Evolutionary conservation across 30 jellyfish, hydroid and myxozoan species (phyloP).

Genomic region (Aurelia coerulea): DNA sequence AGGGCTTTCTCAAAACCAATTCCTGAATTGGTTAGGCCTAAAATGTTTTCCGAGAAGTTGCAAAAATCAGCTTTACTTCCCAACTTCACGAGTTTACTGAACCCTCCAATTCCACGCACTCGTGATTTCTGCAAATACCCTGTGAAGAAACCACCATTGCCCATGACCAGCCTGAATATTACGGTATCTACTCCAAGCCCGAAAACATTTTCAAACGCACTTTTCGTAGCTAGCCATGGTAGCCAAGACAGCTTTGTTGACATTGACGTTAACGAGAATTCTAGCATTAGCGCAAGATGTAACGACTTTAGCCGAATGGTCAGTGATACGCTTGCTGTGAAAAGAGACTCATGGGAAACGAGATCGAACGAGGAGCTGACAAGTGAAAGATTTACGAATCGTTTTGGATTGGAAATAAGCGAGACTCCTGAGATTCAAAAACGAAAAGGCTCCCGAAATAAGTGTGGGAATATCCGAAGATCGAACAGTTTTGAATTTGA

Average conservation of each 20-base stretch:
- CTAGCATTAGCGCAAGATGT: not conserved
- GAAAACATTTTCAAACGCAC: slow-evolving; percentile 25
- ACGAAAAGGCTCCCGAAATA: not conserved
- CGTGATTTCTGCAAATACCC: not conserved
- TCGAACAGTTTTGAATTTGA: slow-evolving; percentile 58
- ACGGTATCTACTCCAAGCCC: slow-evolving; percentile 25
- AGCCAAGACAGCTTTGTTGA: not conserved
- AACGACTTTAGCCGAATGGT: not conserved
- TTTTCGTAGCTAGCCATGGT: not conserved
- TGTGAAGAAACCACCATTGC: not conserved
- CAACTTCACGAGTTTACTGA: no score
- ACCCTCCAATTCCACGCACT: not conserved
- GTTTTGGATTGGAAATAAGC: not conserved
- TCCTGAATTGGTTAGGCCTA: not conserved
- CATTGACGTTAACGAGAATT: not conserved
- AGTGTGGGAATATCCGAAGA: slow-evolving; percentile 11
- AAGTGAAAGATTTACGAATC: slow-evolving; percentile 2
- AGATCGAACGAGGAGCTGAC: slow-evolving; percentile 50
- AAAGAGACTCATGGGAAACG: slow-evolving; percentile 15
- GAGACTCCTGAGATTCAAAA: not conserved
- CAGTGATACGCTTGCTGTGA: not conserved
- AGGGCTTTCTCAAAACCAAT: slow-evolving; percentile 5
- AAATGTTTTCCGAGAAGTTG: not conserved
- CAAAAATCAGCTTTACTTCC: not conserved
- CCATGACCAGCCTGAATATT: not conserved